These are phyloP conservation scores for Globicephala melas DNA, from an alignment of 2,113 vertebrate species.

Conservation along the genomic window DNA sequence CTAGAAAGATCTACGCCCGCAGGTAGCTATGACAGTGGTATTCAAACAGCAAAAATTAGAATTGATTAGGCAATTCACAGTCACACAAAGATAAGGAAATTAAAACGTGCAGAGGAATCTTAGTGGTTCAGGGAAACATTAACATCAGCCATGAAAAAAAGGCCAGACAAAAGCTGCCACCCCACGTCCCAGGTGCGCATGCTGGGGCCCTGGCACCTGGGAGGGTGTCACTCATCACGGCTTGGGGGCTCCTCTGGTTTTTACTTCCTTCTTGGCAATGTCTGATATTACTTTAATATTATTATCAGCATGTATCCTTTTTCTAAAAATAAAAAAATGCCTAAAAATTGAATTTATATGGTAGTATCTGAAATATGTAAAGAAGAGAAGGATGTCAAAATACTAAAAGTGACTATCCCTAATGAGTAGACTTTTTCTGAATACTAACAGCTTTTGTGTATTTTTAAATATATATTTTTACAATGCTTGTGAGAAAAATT, in stretches of 20 bases:
- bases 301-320: background rate
- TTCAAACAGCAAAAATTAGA: background rate
- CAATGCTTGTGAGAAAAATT: background rate
- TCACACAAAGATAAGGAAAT: background rate
- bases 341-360: background rate
- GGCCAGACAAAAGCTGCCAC: rapidly evolving
- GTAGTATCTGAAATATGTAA: background rate
- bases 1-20: background rate
- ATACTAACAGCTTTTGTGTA: background rate
- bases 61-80: background rate
- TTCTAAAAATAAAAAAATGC: background rate
- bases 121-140: background rate
- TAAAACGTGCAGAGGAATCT: rapidly evolving
- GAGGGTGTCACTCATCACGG: background rate
- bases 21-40: background rate
- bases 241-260: background rate
- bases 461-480: background rate
- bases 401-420: background rate
- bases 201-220: background rate
- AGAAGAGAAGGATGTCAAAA: background rate
- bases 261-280: background rate
- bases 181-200: rapidly evolving
- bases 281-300: background rate
- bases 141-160: background rate
- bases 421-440: background rate